A percentile compares a stretch with the other conserved stretches of the same genome.
Conservation (phyloP, 2,888 invertebrate species). For the Dolomedes plantarius region DNA sequence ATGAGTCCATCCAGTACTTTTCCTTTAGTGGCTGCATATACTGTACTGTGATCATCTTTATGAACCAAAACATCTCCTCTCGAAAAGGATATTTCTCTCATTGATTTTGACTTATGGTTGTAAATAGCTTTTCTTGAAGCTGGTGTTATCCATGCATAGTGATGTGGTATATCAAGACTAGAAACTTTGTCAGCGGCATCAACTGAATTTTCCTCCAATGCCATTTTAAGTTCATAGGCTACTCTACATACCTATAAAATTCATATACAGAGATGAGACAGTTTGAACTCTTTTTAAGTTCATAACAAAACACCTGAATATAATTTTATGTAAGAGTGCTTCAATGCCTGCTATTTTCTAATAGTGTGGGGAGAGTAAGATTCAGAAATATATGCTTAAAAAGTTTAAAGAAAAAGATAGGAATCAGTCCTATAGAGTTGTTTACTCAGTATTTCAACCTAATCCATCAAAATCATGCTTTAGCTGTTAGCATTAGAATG, state of each 20-base stretch:
- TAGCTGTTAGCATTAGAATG: too few species aligned
- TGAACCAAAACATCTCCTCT: conserved; percentile 39
- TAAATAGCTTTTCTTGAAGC: conserved; percentile 44
- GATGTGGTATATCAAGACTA: conserved; percentile 50
- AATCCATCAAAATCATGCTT: too few species aligned
- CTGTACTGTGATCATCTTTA: conserved; percentile 37
- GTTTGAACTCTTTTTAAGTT: too few species aligned
- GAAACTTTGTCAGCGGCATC: conserved; percentile 22
- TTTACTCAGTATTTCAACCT: too few species aligned
- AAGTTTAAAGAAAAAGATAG: too few species aligned
- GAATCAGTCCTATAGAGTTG: too few species aligned
- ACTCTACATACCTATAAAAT: conserved; percentile 44
- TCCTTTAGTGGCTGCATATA: conserved; percentile 42
- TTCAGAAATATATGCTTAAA: too few species aligned
- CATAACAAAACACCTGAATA: too few species aligned
- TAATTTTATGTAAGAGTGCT: too few species aligned
- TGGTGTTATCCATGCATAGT: conserved; percentile 54
- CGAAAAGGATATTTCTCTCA: conserved; percentile 41
- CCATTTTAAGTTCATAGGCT: conserved; percentile 47
- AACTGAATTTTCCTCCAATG: conserved; percentile 13
- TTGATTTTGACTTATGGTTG: conserved; percentile 36
- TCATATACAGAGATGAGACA: background rate
- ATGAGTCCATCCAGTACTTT: conserved; percentile 43
- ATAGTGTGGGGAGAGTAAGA: too few species aligned
- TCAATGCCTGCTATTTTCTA: too few species aligned